Evolutionary conservation across 2,888 invertebrate species (phyloP), one percentile per base, ranked within the genome.

Genomic region (Drosophila nr. perissopoda): DNA sequence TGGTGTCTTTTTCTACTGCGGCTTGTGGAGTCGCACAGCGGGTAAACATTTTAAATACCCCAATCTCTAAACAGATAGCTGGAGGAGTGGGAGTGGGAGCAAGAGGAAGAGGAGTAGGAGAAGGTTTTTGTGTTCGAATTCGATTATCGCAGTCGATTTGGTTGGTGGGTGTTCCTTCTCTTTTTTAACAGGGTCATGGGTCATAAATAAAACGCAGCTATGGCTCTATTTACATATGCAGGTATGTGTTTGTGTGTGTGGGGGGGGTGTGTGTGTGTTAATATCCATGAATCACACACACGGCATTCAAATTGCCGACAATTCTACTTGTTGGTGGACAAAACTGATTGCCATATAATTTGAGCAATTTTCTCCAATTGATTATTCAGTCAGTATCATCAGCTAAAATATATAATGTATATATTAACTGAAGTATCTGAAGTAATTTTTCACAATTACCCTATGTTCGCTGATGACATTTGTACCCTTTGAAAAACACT

Each of bases 291-390:
- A 54, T 74, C 78, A 74, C 49, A 72, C 27, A 62, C 42, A 65
- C 57, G 38, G 58, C 61, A 78, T 71, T 74, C 29, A 74, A 79
- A 79, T 70, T 69, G 71, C 74, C 67, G 67, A 53, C 57, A 65
- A 63, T 63, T 73, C 21, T 33, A 54, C 40, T 49, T 56, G 27
- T 63, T 56, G n/a, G 29, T 31, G 31, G 31, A 46, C 40, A 46
- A 40, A 63, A 64, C 79, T 77, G 82, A 86, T 83, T 86, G 71
- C 79, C 60, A 81, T 86, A 86, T 81, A 86, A 86, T 83, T 86
- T 79, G 62, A 68, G 57, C 74, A 68, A 79, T 25, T 25, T 46
- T 74, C 81, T 72, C 64, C 81, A 76, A 68, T 58, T 73, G 79
- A 76, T 79, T 71, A 74, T 52, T 16, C 6, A 48, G 16, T 38